Conservation (phyloP, 2,888 invertebrate genomes). For the Ferdinandea cuprea region DNA sequence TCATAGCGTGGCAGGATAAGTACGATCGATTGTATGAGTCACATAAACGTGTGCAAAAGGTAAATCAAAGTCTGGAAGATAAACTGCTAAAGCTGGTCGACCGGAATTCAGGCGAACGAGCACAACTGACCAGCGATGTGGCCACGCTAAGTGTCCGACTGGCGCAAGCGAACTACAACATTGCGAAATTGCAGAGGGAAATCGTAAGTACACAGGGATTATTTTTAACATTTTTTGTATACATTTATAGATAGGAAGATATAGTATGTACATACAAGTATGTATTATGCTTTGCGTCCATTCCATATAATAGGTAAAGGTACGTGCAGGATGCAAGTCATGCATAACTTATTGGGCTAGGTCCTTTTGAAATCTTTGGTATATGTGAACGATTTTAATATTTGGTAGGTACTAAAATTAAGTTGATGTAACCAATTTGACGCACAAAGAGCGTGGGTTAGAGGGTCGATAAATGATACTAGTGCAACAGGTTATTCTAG, state of each 20-base stretch:
- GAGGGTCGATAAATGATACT: slow-evolving; percentile 42
- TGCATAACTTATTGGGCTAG: slow-evolving; percentile 72
- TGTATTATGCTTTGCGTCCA: no score
- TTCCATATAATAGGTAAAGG: no score
- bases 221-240: slow-evolving; percentile 46
- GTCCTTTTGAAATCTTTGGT: neutral
- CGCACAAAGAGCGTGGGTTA: slow-evolving; percentile 10
- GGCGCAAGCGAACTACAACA: slow-evolving; percentile 93
- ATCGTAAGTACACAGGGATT: slow-evolving; percentile 86
- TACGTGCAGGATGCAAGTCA: slow-evolving; percentile 53
- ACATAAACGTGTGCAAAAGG: slow-evolving; percentile 95
- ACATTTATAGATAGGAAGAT: no score
- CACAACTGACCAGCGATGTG: slow-evolving; percentile 92
- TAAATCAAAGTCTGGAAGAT: slow-evolving; percentile 97
- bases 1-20: slow-evolving; percentile 95
- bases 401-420: slow-evolving; percentile 68
- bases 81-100: slow-evolving; percentile 96
- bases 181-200: slow-evolving; percentile 92
- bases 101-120: slow-evolving; percentile 95
- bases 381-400: slow-evolving; percentile 44
- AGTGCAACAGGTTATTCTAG: slow-evolving; percentile 52
- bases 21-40: slow-evolving; percentile 96
- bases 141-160: slow-evolving; percentile 92
- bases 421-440: slow-evolving; percentile 65
- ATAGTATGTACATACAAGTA: neutral